A percentile compares a stretch with the other conserved stretches of the same genome.
Evolutionary conservation across 2,888 invertebrate genomes (phyloP).

Genomic region (Craniophora ligustri): DNA sequence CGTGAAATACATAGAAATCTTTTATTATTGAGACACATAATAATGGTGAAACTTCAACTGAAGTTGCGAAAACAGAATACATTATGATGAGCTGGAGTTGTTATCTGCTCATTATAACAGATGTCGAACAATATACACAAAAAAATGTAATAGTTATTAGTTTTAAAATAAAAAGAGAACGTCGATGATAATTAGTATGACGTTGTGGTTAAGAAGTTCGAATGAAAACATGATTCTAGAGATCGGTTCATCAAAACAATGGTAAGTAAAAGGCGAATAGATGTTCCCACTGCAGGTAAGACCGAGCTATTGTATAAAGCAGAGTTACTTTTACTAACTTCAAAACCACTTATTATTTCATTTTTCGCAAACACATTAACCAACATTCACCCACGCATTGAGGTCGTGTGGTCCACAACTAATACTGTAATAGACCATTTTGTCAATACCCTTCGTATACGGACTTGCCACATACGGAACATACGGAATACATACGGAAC

Average conservation of each 20-base stretch:
- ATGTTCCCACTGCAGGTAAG: constrained; percentile 73
- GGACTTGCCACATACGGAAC: neutral
- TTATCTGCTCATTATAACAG: constrained; percentile 8
- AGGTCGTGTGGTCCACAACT: constrained; percentile 25
- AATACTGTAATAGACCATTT: constrained; percentile 15
- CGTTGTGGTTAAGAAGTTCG: constrained; percentile 39
- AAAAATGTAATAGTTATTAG: constrained; percentile 1
- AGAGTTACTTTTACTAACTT: constrained; percentile 75
- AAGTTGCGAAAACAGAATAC: constrained; percentile 67
- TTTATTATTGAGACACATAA: constrained; percentile 76
- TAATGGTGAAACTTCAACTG: constrained; percentile 70
- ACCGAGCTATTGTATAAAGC: constrained; percentile 68
- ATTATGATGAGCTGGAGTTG: constrained; percentile 48
- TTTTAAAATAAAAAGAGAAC: constrained; percentile 18
- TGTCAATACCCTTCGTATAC: constrained; percentile 2
- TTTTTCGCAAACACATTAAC: constrained; percentile 56
- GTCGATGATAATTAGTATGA: constrained; percentile 33
- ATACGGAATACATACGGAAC: no score
- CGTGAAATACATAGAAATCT: constrained; percentile 81
- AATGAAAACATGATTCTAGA: constrained; percentile 55
- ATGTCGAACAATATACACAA: constrained; percentile 11
- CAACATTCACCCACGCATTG: constrained; percentile 42
- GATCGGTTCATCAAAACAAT: constrained; percentile 66
- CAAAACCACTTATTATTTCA: constrained; percentile 64
- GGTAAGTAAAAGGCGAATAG: constrained; percentile 76